Conservation (phyloP, 2,888 invertebrate species). For the Thera britannica region DNA sequence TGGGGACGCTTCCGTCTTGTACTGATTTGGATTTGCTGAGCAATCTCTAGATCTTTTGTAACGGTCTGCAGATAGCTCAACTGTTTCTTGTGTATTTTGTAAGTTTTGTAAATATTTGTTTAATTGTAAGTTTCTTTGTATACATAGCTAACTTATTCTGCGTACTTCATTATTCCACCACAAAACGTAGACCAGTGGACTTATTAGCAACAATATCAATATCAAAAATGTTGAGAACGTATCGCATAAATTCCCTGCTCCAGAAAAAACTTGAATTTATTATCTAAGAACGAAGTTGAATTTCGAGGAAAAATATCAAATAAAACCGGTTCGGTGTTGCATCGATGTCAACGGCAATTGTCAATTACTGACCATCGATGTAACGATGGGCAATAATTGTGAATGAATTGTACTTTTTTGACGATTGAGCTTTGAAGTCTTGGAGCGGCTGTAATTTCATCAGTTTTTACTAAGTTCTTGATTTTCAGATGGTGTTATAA, state of each 20-base stretch:
- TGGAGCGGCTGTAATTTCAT: background rate
- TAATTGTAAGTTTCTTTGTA: no score
- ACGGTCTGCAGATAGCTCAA: no score
- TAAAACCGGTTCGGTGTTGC: constrained; percentile 50
- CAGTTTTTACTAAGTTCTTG: no score
- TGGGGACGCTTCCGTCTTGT: no score
- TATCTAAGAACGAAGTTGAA: constrained; percentile 38
- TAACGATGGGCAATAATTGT: constrained; percentile 73
- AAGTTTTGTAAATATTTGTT: no score
- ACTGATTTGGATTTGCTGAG: no score
- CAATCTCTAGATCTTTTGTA: no score
- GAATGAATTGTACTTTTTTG: constrained; percentile 62
- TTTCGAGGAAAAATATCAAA: constrained; percentile 41
- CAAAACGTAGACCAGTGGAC: constrained; percentile 12
- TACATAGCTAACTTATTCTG: no score
- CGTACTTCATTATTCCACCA: background rate
- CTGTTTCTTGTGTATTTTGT: no score
- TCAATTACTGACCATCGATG: no score
- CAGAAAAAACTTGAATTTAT: constrained; percentile 36
- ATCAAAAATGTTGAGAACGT: constrained; percentile 20
- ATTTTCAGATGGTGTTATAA: no score
- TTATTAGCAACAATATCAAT: constrained; percentile 26
- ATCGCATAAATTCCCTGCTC: constrained; percentile 20
- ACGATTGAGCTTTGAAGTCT: constrained; percentile 16
- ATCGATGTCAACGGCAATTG: constrained; percentile 52